These are phyloP conservation scores for Temnothorax unifasciatus DNA, from an alignment of 2,888 invertebrate genomes.

Conservation along the genomic window DNA sequence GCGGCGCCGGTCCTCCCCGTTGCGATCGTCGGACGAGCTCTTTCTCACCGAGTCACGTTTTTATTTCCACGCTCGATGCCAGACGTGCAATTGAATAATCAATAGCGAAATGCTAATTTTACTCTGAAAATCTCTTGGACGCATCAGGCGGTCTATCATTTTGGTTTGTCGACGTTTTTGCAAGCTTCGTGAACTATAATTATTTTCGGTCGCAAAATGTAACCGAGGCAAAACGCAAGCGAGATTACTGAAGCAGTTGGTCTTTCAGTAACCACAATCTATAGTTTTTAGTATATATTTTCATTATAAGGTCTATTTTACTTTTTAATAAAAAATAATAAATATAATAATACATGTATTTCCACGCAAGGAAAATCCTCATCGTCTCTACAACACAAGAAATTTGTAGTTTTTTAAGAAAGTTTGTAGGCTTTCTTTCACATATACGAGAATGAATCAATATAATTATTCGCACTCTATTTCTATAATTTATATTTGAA, in stretches of 20 bases:
- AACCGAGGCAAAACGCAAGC: not conserved
- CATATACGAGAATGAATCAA: no score
- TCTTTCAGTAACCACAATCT: not conserved
- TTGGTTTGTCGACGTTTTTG: not conserved
- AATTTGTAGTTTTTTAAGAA: not conserved
- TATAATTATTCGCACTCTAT: no score
- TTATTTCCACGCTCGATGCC: slow-evolving; percentile 25
- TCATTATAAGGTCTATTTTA: not conserved
- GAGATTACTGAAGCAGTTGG: not conserved
- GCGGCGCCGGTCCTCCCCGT: slow-evolving; percentile 18
- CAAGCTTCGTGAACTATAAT: not conserved
- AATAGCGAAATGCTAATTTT: slow-evolving; percentile 43
- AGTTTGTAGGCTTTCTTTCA: not conserved
- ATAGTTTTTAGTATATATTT: slow-evolving; percentile 5
- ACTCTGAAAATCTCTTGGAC: not conserved
- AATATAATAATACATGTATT: not conserved
- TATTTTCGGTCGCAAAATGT: slow-evolving; percentile 8
- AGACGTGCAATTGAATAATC: slow-evolving; percentile 37
- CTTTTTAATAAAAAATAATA: not conserved
- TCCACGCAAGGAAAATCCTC: not conserved
- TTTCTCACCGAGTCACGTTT: slow-evolving; percentile 32
- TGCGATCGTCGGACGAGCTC: not conserved
- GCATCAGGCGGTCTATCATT: slow-evolving; percentile 5
- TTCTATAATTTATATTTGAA: no score
- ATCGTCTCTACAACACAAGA: not conserved